These are phyloP conservation scores for Pseudomyrmex sp. DNA, from an alignment of 1,140 invertebrate genomes.

Conservation along the genomic window DNA sequence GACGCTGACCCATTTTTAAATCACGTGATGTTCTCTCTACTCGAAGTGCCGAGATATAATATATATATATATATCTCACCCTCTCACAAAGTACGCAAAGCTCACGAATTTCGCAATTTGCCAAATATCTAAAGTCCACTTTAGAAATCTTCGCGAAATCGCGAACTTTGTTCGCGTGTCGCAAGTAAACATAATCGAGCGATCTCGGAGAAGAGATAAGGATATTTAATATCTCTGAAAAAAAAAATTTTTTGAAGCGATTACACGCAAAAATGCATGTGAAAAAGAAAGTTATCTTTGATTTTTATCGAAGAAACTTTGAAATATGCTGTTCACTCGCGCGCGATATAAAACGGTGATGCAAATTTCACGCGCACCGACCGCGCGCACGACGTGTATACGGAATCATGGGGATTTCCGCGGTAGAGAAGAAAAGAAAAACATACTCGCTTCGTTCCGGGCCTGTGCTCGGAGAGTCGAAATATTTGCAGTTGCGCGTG, in stretches of 20 bases:
- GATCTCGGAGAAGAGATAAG: not conserved
- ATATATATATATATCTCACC: too few relatives aligned
- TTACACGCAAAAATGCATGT: not conserved
- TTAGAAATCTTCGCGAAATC: not conserved
- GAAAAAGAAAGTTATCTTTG: constrained; percentile 1
- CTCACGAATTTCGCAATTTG: not conserved
- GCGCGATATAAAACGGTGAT: constrained; percentile 5
- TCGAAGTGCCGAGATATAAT: not conserved
- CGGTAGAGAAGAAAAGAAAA: not conserved
- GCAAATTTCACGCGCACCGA: constrained; percentile 39
- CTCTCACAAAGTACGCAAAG: not conserved
- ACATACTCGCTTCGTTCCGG: not conserved
- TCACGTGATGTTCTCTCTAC: not conserved
- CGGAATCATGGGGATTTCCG: constrained; percentile 7
- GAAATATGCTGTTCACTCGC: not conserved
- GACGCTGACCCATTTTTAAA: constrained; percentile 8
- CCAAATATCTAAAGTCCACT: constrained; percentile 5
- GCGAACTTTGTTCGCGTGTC: not conserved
- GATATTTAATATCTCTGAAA: too few relatives aligned
- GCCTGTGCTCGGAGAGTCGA: not conserved
- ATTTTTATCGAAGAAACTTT: constrained; percentile 1
- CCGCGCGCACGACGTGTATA: constrained; percentile 1
- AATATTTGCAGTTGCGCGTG: constrained; percentile 27
- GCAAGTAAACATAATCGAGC: not conserved
- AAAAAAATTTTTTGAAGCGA: not conserved